Base-by-base conservation (phyloP, 2,113 vertebrate genomes). In the Colaptes auratus region DNA sequence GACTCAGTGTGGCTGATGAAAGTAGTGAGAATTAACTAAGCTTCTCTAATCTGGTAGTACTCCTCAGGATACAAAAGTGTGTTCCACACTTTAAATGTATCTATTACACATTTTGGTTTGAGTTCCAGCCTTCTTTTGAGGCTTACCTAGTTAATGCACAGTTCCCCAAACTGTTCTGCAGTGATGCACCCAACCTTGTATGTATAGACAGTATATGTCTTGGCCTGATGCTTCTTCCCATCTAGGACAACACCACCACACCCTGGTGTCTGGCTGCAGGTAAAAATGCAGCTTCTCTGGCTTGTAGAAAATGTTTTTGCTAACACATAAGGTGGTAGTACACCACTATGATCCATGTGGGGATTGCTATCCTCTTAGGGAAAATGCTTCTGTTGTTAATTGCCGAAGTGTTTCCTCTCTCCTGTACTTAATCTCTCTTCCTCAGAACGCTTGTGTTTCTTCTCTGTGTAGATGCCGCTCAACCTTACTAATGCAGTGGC, bases 401-500 rank as follows among this genome's bases (percentile, higher is more conserved):
- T 83, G 31, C 27, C 73, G 24, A 81, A n/a, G 17, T 30, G 7
- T 80, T 92, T 19, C 36, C 42, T 93, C 5, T 58, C 0, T 67
- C 15, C 71, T 66, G 28, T 75, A 53, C 50, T 80, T 86, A 19
- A 33, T 35, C 83, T 78, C 23, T 14, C 39, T 87, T 85, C 70
- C 74, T 87, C 44, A 66, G 59, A 80, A 66, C 61, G 35, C 28
- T 65, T 33, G 4, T 81, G 48, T 94, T 53, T 79, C 8, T 60
- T 84, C 67, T 83, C n/a, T 27, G 0, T 24, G 10, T 59, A 99
- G 99, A 99, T 99, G 99, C 98, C 99, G 7, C 97, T 99, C 86
- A 99, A 99, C 84, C 98, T 99, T 67, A 99, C 98, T 73, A 99
- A 99, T 12, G 99, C 99, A 5, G 98, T 99, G 63, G 98, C 98